Conservation (phyloP, 1,140 invertebrate genomes). For the Battus philenor region DNA sequence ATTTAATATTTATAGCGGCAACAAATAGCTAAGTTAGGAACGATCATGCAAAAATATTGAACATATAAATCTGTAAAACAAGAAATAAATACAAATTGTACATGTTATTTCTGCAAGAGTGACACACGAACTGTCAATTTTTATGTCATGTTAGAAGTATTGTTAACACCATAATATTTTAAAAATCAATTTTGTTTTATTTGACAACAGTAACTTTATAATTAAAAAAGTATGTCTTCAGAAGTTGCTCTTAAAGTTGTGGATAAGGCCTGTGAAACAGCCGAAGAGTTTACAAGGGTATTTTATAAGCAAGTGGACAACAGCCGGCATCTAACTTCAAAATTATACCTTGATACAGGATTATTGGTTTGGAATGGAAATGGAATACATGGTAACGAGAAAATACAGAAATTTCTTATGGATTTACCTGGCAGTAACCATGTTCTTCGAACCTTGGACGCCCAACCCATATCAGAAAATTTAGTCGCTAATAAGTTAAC, state of each 20-base stretch:
- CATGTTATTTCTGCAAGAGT: no score
- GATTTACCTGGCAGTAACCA: conserved; percentile 85
- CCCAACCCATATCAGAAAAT: conserved; percentile 85
- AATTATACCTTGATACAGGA: conserved; percentile 87
- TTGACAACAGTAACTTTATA: no score
- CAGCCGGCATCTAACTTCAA: conserved; percentile 85
- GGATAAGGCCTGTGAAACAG: conserved; percentile 85
- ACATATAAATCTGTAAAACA: no score
- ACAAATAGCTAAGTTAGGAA: no score
- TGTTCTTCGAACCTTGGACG: conserved; percentile 82
- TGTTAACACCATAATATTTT: no score
- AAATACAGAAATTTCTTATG: conserved; percentile 87
- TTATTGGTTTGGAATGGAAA: conserved; percentile 92
- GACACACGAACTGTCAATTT: no score
- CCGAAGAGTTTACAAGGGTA: conserved; percentile 87
- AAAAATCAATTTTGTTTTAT: no score
- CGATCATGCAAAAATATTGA: no score
- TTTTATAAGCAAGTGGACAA: conserved; percentile 91
- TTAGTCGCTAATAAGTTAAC: conserved; percentile 82
- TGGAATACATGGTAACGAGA: conserved; percentile 82
- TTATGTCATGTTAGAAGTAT: no score
- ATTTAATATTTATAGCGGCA: no score
- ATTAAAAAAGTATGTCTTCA: conserved; percentile 31
- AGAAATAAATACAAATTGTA: no score
- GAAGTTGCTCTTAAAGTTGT: conserved; percentile 76